Base-by-base conservation (phyloP, 1,140 invertebrate genomes). In the Tribolium castaneum region DNA sequence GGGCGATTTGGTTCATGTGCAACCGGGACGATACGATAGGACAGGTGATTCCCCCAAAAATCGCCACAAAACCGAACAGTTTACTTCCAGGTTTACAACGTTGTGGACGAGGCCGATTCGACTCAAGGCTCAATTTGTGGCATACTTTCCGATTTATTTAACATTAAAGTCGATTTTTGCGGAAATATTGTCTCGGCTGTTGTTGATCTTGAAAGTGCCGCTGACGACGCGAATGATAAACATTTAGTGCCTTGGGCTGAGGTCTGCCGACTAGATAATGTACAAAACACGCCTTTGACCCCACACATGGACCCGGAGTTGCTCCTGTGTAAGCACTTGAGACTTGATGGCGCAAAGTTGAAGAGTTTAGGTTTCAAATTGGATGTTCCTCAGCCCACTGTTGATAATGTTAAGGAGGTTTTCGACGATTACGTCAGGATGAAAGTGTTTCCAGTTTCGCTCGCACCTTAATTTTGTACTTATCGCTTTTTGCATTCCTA, bases 191-290 rank as follows among this genome's bases (percentile, higher is more conserved):
- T 96, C 71, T 96, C 95, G 10, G 92, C 92, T 30, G 81, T 96
- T 62, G 93, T 94, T 16, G 93, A 94, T 87, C 88, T 95, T 87
- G 90, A 89, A n/a, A 89, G 90, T 16, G 92, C 96, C 22, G 93
- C 95, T 0, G 95, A 96, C 79, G 95, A 97, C 82, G 94, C 95
- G 0, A 97, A 97, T 87, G 96, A 97, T 85, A 97, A 97, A 85
- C 96, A 97, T 86, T 91, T 97, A 88, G 91, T 90, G 0, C 95
- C 95, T 6, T 98, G 96, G 96, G 95, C 95, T 3, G 93, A 93
- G 83, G 91, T 94, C 54, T 97, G 96, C 86, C 89, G 91, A 77
- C 88, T 89, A 80, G 92, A 95, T 87, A 89, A 89, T 50, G 92
- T 97, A 14, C 88, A 90, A 79, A 97, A 97, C 87, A 96, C 95